Evolutionary conservation across 2,888 invertebrate species (phyloP), one percentile per base, ranked within the genome.

Genomic region (Hetaerina titia): DNA sequence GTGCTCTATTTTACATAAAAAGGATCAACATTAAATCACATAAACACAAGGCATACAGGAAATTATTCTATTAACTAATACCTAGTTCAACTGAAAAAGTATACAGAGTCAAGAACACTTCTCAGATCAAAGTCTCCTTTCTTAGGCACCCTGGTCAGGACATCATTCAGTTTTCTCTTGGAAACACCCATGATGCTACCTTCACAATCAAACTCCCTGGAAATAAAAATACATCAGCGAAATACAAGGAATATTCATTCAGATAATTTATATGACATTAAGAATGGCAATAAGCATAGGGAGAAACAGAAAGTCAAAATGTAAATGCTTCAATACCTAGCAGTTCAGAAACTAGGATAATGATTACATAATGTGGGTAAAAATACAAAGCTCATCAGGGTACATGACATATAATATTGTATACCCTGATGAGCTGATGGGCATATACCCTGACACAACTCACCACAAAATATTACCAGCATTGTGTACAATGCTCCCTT

Each of bases 61-160:
- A 90, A 11, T 7, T n/a, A 6, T 60, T 15, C 25, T 9, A 58
- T 56, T 60, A 90, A 56, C 58, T 22, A 81, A n/a, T 56, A 11
- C 25, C 63, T 60, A 31, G 8, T 95, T 96, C 95, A 99, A 97
- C 99, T 99, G 97, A 99, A 99, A 97, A 99, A 99, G 96, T 99
- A 99, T 22, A 98, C 97, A 0, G 99, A 99, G 60, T 97, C 96
- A 88, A 98, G 97, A 57, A 99, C 98, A 96, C 98, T 97, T 0
- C 97, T 97, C 89, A 99, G 97, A 96, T 99, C 97, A 96, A 99
- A 99, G 96, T 97, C 97, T 0, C 99, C 99, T 96, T 98, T 98
- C 95, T 97, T 96, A 0, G 99, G 99, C 95, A 99, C 97, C 95
- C 97, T 97, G 88, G 96, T 96, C 15, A 99, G 97, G 0, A 97